These are phyloP conservation scores for Drosophila trapezifrons DNA, from an alignment of 1,140 invertebrate species.

Conservation along the genomic window DNA sequence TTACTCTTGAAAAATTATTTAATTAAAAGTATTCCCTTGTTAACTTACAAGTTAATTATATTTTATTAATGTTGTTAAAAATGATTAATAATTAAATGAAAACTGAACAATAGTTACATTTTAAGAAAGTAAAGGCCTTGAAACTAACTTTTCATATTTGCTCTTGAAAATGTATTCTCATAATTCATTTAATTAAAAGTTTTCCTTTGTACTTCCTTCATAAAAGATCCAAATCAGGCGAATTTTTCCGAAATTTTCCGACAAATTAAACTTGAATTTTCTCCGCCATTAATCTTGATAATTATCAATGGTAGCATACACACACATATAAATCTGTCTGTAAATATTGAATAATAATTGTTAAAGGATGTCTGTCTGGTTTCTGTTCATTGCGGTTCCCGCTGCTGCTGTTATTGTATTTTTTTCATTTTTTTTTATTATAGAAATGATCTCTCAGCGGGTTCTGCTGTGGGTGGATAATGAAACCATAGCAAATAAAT, in stretches of 20 bases:
- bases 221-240: conserved; percentile 17
- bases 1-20: background rate
- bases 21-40: background rate
- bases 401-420: background rate
- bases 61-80: background rate
- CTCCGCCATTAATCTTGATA: conserved; percentile 42
- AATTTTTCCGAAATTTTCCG: conserved; percentile 39
- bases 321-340: conserved; percentile 12
- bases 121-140: background rate
- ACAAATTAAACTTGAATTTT: conserved; percentile 50
- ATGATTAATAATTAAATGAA: too few species aligned
- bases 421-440: conserved; percentile 12
- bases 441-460: conserved; percentile 27
- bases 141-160: background rate
- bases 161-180: background rate
- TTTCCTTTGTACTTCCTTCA: background rate
- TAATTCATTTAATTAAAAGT: background rate
- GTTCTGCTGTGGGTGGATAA: conserved; percentile 31
- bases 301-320: conserved; percentile 17
- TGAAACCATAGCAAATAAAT: conserved; percentile 63
- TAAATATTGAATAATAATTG: conserved; percentile 57
- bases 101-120: too few species aligned
- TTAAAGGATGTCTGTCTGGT: conserved; percentile 37
- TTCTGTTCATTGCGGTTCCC: conserved; percentile 28
- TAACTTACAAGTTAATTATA: background rate